Percentiles rank a stretch among this genome's conserved stretches.
Conservation (phyloP, 2,113 vertebrate species). For the Phalacrocorax brasilianus region DNA sequence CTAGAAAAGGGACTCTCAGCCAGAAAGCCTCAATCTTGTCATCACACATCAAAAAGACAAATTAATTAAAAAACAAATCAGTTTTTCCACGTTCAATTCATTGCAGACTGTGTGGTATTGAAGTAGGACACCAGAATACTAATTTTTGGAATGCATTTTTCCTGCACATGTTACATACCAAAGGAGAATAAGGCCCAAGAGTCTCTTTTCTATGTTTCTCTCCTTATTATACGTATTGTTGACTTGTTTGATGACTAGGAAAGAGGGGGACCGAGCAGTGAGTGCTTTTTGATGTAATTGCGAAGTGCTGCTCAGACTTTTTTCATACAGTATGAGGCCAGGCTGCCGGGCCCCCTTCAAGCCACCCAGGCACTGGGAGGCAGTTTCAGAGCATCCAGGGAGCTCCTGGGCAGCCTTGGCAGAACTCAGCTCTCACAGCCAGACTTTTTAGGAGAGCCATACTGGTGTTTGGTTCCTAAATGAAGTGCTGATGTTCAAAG, state of each 20-base stretch:
- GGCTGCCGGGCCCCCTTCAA: not conserved
- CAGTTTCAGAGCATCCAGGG: not conserved
- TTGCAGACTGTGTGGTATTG: not conserved
- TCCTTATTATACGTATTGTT: not conserved
- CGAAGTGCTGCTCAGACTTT: not conserved
- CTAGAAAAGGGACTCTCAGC: not conserved
- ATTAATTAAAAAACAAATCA: slow-evolving; percentile 55
- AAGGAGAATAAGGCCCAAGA: not conserved
- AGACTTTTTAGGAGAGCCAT: not conserved
- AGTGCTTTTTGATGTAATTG: not conserved
- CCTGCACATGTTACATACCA: not conserved
- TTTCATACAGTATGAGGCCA: not conserved
- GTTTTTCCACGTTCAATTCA: slow-evolving; percentile 9
- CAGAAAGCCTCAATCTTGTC: not conserved
- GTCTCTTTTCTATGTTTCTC: not conserved
- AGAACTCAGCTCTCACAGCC: not conserved
- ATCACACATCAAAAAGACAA: slow-evolving; percentile 22
- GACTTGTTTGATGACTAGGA: not conserved
- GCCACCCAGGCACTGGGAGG: not conserved
- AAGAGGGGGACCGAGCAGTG: not conserved
- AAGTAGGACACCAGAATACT: slow-evolving; percentile 14
- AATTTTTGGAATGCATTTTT: not conserved
- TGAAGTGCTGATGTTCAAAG: not conserved
- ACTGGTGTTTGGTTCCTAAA: not conserved
- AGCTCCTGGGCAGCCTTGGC: not conserved